Conservation (phyloP, 64 coral and sea anemone genomes). For the Stichodactyla helianthus region DNA sequence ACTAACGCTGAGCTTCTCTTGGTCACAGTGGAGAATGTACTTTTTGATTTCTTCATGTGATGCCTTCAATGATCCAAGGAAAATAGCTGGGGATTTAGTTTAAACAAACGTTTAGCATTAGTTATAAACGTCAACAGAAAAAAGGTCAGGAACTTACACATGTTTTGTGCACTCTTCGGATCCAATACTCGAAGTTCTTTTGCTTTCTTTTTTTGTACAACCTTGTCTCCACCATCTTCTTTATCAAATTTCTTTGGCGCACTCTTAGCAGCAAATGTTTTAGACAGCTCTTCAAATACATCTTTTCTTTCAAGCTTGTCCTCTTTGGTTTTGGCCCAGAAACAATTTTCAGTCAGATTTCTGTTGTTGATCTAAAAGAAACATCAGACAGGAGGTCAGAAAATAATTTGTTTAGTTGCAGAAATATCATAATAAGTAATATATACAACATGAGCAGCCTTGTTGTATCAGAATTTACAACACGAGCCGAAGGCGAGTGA, state of each 20-base stretch:
- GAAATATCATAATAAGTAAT: no score
- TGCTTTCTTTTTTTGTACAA: slow-evolving; percentile 77
- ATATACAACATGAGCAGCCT: no score
- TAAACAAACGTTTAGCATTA: background rate
- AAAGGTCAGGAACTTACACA: slow-evolving; percentile 67
- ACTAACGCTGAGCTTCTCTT: slow-evolving; percentile 76
- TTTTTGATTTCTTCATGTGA: slow-evolving; percentile 71
- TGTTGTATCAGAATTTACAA: no score
- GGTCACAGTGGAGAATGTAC: slow-evolving; percentile 83
- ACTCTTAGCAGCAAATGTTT: slow-evolving; percentile 84
- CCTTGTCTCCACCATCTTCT: slow-evolving; percentile 58
- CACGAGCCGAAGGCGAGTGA: no score
- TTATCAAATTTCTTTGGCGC: slow-evolving; percentile 54
- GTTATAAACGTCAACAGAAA: background rate
- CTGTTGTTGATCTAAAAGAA: slow-evolving; percentile 72
- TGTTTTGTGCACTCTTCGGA: slow-evolving; percentile 94
- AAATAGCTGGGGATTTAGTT: slow-evolving; percentile 66
- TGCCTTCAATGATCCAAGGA: slow-evolving; percentile 91
- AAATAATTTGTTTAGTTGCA: background rate
- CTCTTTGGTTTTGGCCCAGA: slow-evolving; percentile 97
- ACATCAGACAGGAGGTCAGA: background rate
- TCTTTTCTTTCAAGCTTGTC: slow-evolving; percentile 84
- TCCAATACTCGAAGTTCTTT: slow-evolving; percentile 84
- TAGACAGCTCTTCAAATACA: slow-evolving; percentile 70
- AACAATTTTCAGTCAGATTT: slow-evolving; percentile 87